These are phyloP conservation scores for Gallinago nigripennis DNA, from an alignment of 2,797 vertebrate genomes.

Conservation along the genomic window DNA sequence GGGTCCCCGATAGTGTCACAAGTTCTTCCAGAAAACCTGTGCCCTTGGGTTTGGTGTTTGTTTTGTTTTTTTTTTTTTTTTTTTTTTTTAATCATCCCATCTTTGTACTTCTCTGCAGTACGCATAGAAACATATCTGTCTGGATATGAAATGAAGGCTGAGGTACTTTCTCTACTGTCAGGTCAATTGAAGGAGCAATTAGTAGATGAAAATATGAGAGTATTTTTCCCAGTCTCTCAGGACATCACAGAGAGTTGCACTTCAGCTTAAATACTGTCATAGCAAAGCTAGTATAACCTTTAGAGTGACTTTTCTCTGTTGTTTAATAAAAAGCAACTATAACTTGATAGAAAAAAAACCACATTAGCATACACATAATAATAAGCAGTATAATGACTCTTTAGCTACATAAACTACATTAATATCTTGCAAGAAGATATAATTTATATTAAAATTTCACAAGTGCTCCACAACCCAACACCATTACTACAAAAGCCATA, in stretches of 20 bases:
- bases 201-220: constrained; percentile 18
- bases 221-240: constrained; percentile 16
- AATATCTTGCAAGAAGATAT: not conserved
- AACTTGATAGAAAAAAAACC: not conserved
- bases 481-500: not conserved
- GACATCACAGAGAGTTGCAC: not conserved
- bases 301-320: constrained; percentile 22
- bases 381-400: constrained; percentile 1
- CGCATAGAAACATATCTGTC: not conserved
- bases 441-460: constrained; percentile 10
- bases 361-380: constrained; percentile 39
- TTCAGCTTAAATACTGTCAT: constrained; percentile 6
- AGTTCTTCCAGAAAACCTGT: not conserved
- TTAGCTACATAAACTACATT: not conserved
- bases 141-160: not conserved
- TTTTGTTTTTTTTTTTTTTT: no score
- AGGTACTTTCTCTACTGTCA: not conserved
- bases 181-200: constrained; percentile 18
- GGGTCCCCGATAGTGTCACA: not conserved
- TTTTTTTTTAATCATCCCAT: not conserved
- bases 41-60: not conserved
- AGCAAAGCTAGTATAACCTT: constrained; percentile 11
- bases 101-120: not conserved
- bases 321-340: constrained; percentile 8
- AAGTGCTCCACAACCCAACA: not conserved